Evolutionary conservation across 2,113 vertebrate species (phyloP).

Genomic region (Pimephales promelas): DNA sequence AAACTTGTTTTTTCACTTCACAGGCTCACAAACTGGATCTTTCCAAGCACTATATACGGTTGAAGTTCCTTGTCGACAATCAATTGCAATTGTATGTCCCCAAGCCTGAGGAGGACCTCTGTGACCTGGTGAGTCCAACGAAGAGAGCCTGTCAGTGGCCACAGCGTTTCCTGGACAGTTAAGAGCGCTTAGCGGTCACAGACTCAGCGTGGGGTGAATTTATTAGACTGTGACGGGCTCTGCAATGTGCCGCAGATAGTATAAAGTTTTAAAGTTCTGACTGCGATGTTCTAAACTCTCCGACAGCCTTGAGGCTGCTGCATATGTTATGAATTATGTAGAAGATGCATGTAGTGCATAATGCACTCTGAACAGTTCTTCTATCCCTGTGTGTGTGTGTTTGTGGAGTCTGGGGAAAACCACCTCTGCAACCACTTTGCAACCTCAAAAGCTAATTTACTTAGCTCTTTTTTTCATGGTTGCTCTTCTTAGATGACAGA

Average conservation of each 20-base stretch:
- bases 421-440: slow-evolving; percentile 32
- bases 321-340: slow-evolving; percentile 68
- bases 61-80: slow-evolving; percentile 85
- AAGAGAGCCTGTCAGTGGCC: not conserved
- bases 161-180: slow-evolving; percentile 25
- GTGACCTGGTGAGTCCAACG: slow-evolving; percentile 87
- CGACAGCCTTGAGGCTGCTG: slow-evolving; percentile 39
- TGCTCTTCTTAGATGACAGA: slow-evolving; percentile 58
- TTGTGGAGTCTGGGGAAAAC: slow-evolving; percentile 27
- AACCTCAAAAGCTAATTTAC: slow-evolving; percentile 55
- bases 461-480: slow-evolving; percentile 37
- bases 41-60: slow-evolving; percentile 83
- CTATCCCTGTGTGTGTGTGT: slow-evolving; percentile 9
- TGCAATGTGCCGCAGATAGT: not conserved
- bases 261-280: slow-evolving; percentile 44
- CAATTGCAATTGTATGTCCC: slow-evolving; percentile 84
- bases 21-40: slow-evolving; percentile 86
- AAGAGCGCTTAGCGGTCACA: slow-evolving; percentile 21
- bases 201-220: slow-evolving; percentile 27
- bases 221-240: not conserved
- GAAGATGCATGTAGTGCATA: slow-evolving; percentile 50
- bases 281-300: slow-evolving; percentile 55
- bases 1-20: not conserved
- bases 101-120: slow-evolving; percentile 89
- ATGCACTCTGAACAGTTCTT: slow-evolving; percentile 37